Evolutionary conservation across 1,140 invertebrate species (phyloP), one percentile per base, ranked within the genome.

Genomic region (Euborellia annulipes): DNA sequence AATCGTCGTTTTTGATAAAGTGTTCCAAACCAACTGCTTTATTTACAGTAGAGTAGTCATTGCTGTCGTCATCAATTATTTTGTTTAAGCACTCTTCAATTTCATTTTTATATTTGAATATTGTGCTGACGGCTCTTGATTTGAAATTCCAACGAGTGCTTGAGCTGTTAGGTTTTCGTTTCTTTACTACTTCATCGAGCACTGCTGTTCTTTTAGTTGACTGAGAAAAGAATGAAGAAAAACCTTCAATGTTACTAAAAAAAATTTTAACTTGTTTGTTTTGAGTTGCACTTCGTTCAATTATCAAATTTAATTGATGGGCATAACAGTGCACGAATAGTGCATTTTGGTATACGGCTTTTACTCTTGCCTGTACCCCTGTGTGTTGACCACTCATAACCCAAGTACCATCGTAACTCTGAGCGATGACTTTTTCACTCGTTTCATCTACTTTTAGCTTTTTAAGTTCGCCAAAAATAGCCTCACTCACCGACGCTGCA

Each of bases 291-390:
- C 55, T 52, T 52, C 54, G 37, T 30, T 53, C 46, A 22, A 64
- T 47, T 38, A 62, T 54, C 37, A 60, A 52, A 48, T 61, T 61
- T 23, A 60, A 45, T 51, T 56, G 52, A 44, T 62, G 60, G 19
- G 54, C 55, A 48, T 61, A 62, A 42, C 57, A 62, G 42, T 62
- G 59, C 22, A 62, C 50, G 47, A 54, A 64, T 51, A 58, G 46
- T 20, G 58, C 58, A 48, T 53, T 44, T 38, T 50, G 50, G 50
- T 56, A 59, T 40, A 40, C 49, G 40, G 55, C 48, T 49, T 53
- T 57, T 19, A 61, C 52, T 49, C 43, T 51, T 21, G 30, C 51
- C 47, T 58, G 56, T 23, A 62, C 52, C 27, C 55, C 54, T 54
- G 47, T 46, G n/a, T 40, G 48, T 27, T 7, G 45, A 41, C 53